A percentile compares a stretch with the other conserved stretches of the same genome.
Evolutionary conservation across 2,797 vertebrate species (phyloP).

Genomic region (Pseudopleuronectes americanus): DNA sequence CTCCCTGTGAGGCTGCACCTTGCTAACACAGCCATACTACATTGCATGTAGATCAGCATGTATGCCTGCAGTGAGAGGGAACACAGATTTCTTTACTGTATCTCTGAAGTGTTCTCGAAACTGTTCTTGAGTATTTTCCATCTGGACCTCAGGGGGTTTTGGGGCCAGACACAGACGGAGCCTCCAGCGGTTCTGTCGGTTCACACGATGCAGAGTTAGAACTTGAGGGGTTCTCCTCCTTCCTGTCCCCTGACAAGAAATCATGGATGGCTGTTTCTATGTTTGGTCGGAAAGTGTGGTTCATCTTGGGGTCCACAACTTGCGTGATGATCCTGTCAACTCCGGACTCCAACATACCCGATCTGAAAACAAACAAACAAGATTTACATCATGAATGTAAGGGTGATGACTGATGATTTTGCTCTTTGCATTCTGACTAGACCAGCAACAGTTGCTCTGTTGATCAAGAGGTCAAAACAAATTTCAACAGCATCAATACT

Average conservation of each 20-base stretch:
- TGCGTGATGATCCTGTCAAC: conserved; percentile 99
- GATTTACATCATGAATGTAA: no score
- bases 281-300: conserved; percentile 97
- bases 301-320: conserved; percentile 98
- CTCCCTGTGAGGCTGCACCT: neutral
- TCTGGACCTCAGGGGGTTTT: conserved; percentile 88
- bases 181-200: conserved; percentile 86
- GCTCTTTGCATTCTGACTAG: no score
- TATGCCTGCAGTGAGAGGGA: conserved; percentile 35
- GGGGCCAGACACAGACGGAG: conserved; percentile 80
- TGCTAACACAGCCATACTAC: conserved; percentile 20
- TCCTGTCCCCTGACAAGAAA: conserved; percentile 91
- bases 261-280: conserved; percentile 98
- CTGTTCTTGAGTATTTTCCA: conserved; percentile 3
- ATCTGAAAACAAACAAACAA: conserved; percentile 78
- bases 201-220: conserved; percentile 78
- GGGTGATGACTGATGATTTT: no score
- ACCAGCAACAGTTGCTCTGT: no score
- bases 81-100: conserved; percentile 7
- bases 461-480: no score
- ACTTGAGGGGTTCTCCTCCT: conserved; percentile 84
- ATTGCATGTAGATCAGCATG: conserved; percentile 6
- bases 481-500: no score
- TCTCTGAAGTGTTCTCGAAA: neutral
- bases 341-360: conserved; percentile 97